Conservation (phyloP, 2,113 vertebrate genomes). For the Dryoscopus gambensis region DNA sequence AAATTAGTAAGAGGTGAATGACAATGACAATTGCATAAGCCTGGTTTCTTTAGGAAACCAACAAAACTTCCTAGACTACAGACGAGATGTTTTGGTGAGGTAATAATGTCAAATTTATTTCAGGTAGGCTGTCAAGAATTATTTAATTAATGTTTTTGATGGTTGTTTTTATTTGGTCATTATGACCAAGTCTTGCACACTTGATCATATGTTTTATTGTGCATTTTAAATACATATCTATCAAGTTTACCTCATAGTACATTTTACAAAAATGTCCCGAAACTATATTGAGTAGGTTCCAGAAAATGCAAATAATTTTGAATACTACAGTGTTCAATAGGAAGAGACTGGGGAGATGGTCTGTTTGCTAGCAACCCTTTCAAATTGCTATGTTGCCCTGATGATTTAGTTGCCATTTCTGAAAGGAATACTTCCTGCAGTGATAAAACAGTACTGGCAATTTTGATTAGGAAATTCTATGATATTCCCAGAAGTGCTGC, state of each 20-base stretch:
- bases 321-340: background rate
- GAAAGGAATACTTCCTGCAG: background rate
- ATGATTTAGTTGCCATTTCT: background rate
- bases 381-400: background rate
- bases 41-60: background rate
- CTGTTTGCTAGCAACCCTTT: background rate
- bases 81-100: background rate
- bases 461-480: background rate
- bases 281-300: background rate
- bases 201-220: background rate
- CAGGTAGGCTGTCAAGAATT: background rate
- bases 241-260: background rate
- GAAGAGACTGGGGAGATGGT: background rate
- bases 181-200: background rate
- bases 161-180: background rate
- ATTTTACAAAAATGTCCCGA: background rate
- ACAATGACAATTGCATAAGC: background rate
- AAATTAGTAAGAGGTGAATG: background rate
- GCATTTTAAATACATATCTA: background rate
- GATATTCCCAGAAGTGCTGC: conserved; percentile 11
- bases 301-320: background rate
- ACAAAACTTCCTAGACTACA: background rate
- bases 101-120: background rate
- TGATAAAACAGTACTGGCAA: background rate
- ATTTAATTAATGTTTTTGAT: background rate